Base-by-base conservation (phyloP, 2,888 invertebrate species). In the Ethmia dodecea region DNA sequence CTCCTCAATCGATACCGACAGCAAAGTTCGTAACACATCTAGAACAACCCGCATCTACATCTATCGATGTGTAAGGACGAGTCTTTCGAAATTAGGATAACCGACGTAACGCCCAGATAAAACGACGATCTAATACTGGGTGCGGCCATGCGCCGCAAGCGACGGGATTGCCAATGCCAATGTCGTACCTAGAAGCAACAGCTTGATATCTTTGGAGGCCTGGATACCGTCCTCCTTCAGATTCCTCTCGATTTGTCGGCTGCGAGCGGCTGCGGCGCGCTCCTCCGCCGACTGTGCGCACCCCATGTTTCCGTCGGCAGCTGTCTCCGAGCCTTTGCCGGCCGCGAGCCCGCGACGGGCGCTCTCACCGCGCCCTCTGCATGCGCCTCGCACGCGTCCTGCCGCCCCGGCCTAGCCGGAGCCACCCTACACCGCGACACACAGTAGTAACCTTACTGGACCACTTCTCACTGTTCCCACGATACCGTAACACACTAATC, bases 281-380 rank as follows among this genome's bases (percentile, higher is more conserved):
- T 99, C 99, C 88, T 99, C 99, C 65, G 98, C 98, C 88, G 98
- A 98, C 93, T 98, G 96, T 86, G 98, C 97, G 91, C 99, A 99
- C 89, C 99, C 99, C 98, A 99, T 99, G n/a, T n/a, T n/a, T n/a
- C n/a, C n/a, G 75, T 77, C 84, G 84, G 86, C 78, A 72, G 84
- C 78, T 79, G 81, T 87, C 75, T 66, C 67, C 71, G 67, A 63
- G 68, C 71, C 76, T 79, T 71, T 71, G 75, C 81, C 78, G 76
- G 81, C 81, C 83, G 76, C 77, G 76, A 79, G 72, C 72, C 76
- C 87, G 83, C 75, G 81, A 78, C 83, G 87, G 88, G 87, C 86
- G 87, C 83, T 87, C 76, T 88, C 88, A 88, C 88, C 89, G 88
- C 88, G 80, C 81, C 79, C 71, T 81, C 81, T 73, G 86, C 80